Evolutionary conservation across 2,888 invertebrate species (phyloP), one percentile per base, ranked within the genome.

Genomic region (Drosophila borborema): DNA sequence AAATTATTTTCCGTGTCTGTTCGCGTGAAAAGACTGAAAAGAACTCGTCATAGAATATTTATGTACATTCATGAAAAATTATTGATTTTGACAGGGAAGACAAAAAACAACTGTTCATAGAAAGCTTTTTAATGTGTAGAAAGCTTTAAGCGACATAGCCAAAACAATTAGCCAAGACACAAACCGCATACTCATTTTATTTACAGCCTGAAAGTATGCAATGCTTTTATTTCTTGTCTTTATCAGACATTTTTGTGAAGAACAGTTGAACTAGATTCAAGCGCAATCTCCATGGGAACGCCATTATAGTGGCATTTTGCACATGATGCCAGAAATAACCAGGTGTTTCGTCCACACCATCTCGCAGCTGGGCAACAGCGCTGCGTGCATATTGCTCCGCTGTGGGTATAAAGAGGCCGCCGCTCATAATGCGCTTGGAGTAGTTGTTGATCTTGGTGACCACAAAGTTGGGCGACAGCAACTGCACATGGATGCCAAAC

Each of bases 241-340:
- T 74, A 31, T 62, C 23, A 0, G 31, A n/a, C 1, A 73, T 0
- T 1, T 0, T 12, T 9, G 3, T 43, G 14, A 85, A 85, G 1
- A 84, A 8, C 12, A 34, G 0, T 36, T 77, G 81, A 5, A 28
- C 9, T 10, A 38, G 3, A n/a, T 12, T 12, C 3, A 69, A 12
- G 2, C 90, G 77, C 14, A 80, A 12, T 16, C 85, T 59, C 75
- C 76, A 75, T 7, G 89, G 53, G 14, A 87, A 34, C 0, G 43
- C 7, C 3, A 14, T 46, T 1, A 55, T 12, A 4, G 74, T 43
- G 81, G 89, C 97, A 53, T 77, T 97, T 95, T 90, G 97, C 56
- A 98, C 92, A 2, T 97, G 97, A 93, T 98, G 98, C 38, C 96
- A 94, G 96, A 97, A 97, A 91, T 97, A 98, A 0, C 98, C 98